A percentile compares a stretch with the other conserved stretches of the same genome.
Conservation (phyloP, 35 echinoderm and acorn worm genomes). For the Ophiothrix spiculata region DNA sequence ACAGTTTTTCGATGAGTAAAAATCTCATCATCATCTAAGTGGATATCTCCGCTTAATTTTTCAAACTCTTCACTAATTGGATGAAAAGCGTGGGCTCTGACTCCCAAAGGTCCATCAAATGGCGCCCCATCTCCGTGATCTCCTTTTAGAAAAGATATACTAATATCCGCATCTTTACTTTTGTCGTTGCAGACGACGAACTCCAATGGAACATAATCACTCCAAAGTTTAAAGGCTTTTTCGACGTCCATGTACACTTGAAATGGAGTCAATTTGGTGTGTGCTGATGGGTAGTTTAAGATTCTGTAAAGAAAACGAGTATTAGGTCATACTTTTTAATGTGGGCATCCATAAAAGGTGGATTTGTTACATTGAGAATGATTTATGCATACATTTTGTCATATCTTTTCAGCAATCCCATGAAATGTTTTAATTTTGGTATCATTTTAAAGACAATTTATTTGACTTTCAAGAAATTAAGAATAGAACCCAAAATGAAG, state of each 20-base stretch:
- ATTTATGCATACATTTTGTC: no score
- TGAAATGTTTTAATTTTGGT: no score
- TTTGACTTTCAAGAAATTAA: no score
- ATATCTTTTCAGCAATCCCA: no score
- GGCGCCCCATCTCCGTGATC: neutral
- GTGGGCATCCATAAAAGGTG: no score
- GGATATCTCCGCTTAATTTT: neutral
- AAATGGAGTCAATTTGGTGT: neutral
- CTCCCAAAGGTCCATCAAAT: neutral
- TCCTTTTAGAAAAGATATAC: neutral
- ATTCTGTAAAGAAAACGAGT: no score
- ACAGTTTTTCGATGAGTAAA: neutral
- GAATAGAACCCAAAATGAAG: no score
- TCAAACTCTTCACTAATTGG: neutral
- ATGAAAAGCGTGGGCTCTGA: neutral
- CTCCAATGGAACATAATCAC: neutral
- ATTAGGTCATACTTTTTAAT: no score
- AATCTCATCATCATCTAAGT: neutral
- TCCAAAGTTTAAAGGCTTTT: neutral
- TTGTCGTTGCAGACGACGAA: neutral
- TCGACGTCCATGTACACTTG: neutral
- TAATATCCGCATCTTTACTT: neutral
- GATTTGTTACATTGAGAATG: no score
- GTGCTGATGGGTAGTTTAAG: neutral
- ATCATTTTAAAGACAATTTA: no score